A percentile compares a stretch with the other conserved stretches of the same genome.
Evolutionary conservation across 2,797 vertebrate species (phyloP).

Genomic region (Trematomus bernacchii): DNA sequence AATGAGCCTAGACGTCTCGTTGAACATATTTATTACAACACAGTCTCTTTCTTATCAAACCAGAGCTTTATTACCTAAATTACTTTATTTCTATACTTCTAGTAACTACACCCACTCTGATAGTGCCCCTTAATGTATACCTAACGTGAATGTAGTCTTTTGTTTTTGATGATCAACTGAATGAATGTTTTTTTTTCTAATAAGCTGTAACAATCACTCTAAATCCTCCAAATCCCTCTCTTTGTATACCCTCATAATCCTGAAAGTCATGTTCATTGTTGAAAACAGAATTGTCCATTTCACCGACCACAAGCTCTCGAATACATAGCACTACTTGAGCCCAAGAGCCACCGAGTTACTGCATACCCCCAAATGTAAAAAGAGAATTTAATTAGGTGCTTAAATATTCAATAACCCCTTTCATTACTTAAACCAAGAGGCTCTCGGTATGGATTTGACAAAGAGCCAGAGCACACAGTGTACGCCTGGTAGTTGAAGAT

Average conservation of each 20-base stretch:
- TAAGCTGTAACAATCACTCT: constrained; percentile 15
- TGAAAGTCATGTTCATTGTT: constrained; percentile 43
- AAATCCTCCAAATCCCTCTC: constrained; percentile 44
- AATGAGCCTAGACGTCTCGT: not conserved
- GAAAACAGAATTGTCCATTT: constrained; percentile 33
- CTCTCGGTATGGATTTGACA: constrained; percentile 75
- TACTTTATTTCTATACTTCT: not conserved
- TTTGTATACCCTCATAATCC: constrained; percentile 49
- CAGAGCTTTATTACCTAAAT: not conserved
- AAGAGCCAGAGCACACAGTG: constrained; percentile 64
- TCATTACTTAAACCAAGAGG: constrained; percentile 80
- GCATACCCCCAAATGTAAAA: constrained; percentile 60
- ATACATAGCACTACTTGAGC: constrained; percentile 55
- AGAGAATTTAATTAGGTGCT: constrained; percentile 79
- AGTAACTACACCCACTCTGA: not conserved
- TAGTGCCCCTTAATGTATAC: not conserved
- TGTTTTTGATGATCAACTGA: constrained; percentile 14
- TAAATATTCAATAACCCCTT: constrained; percentile 83
- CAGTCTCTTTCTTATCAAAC: not conserved
- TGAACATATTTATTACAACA: not conserved
- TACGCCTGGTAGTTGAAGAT: constrained; percentile 78
- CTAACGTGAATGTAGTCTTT: not conserved
- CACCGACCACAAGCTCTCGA: constrained; percentile 24
- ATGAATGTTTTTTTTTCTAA: not conserved
- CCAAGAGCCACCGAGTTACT: constrained; percentile 65